These are phyloP conservation scores for Emydura subglobosa DNA, from an alignment of 2,113 vertebrate genomes.

Conservation along the genomic window DNA sequence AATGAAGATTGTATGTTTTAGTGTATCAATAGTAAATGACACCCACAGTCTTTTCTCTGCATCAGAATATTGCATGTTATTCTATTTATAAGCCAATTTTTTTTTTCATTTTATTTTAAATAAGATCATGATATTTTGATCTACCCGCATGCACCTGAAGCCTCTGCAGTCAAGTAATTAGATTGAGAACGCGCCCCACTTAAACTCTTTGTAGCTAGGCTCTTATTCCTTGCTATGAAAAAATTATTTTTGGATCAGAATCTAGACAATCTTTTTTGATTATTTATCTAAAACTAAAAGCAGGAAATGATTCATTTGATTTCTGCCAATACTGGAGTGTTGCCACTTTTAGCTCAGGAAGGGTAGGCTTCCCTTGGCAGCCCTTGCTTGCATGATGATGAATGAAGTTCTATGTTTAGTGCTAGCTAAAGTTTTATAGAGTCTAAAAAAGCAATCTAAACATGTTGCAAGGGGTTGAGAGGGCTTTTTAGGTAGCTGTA, in stretches of 20 bases:
- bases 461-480: constrained; percentile 72
- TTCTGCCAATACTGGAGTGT: constrained; percentile 88
- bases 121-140: constrained; percentile 56
- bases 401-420: constrained; percentile 96
- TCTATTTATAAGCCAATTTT: constrained; percentile 19
- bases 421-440: constrained; percentile 86
- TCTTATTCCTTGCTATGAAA: constrained; percentile 67
- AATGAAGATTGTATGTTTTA: neutral
- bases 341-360: constrained; percentile 92
- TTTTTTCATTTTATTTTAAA: constrained; percentile 55
- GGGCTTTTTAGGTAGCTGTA: constrained; percentile 75
- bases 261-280: constrained; percentile 87
- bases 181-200: neutral
- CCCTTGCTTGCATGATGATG: constrained; percentile 86
- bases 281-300: constrained; percentile 87
- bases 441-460: constrained; percentile 86
- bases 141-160: neutral
- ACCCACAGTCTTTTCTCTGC: neutral
- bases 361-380: constrained; percentile 90
- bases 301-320: constrained; percentile 94
- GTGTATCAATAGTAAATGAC: neutral
- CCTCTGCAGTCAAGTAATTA: constrained; percentile 40
- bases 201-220: constrained; percentile 51
- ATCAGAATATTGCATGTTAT: neutral
- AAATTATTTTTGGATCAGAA: constrained; percentile 82